Evolutionary conservation across 2,797 vertebrate genomes (phyloP).

Genomic region (Platalea minor): DNA sequence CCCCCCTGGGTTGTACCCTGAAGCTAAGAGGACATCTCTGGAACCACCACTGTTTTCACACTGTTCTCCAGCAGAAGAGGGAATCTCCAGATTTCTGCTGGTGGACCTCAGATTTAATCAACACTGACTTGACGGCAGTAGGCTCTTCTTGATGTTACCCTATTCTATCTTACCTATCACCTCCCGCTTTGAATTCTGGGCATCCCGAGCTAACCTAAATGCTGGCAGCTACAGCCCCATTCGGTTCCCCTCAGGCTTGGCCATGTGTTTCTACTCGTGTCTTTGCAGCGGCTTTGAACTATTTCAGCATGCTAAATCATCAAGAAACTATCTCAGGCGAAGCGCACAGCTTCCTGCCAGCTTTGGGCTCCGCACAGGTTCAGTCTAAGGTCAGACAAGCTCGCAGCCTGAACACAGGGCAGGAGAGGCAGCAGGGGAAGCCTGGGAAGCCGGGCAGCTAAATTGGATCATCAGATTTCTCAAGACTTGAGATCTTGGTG

Average conservation of each 20-base stretch:
- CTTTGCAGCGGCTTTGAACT: slow-evolving; percentile 32
- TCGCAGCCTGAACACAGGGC: neutral
- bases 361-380: slow-evolving; percentile 17
- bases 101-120: neutral
- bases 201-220: neutral
- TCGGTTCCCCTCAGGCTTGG: neutral
- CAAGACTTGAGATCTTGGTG: neutral
- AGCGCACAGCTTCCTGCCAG: slow-evolving; percentile 25
- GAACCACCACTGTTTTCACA: neutral
- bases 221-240: neutral
- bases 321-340: neutral
- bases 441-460: neutral
- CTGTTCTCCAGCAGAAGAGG: neutral
- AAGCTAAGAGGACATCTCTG: neutral
- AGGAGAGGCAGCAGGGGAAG: slow-evolving; percentile 17
- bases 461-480: slow-evolving; percentile 20
- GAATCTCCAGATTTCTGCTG: neutral
- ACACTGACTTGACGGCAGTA: neutral
- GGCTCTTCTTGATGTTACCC: neutral
- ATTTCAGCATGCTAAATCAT: slow-evolving; percentile 31
- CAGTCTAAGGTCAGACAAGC: slow-evolving; percentile 53
- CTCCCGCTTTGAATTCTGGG: neutral
- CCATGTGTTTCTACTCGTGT: slow-evolving; percentile 23
- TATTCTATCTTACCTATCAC: neutral
- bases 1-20: neutral